These are phyloP conservation scores for Eristalis intricaria DNA, from an alignment of 2,888 invertebrate species.

Conservation along the genomic window DNA sequence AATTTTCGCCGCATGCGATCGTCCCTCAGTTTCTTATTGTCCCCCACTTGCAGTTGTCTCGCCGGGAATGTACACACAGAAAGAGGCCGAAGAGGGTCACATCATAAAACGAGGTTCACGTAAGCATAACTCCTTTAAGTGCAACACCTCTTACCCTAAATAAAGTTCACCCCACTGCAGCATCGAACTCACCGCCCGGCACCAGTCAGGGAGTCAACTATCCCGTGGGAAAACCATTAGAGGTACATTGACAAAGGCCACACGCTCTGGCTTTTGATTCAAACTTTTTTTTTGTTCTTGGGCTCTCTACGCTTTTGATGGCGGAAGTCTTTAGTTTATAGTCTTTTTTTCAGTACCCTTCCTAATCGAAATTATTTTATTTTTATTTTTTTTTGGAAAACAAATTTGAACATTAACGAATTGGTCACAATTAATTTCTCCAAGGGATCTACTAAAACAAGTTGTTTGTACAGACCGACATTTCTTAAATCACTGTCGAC, in stretches of 20 bases:
- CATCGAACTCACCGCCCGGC: constrained; percentile 29
- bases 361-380: constrained; percentile 62
- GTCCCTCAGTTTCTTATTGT: background rate
- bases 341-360: constrained; percentile 27
- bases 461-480: constrained; percentile 79
- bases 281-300: background rate
- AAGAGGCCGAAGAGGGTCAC: constrained; percentile 85
- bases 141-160: background rate
- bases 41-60: constrained; percentile 69
- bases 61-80: constrained; percentile 78
- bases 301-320: constrained; percentile 41
- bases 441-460: constrained; percentile 76
- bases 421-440: constrained; percentile 71
- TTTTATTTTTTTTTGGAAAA: constrained; percentile 7
- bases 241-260: constrained; percentile 83
- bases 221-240: constrained; percentile 90
- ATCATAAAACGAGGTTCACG: constrained; percentile 77
- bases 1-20: too few relatives aligned
- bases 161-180: background rate
- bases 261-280: background rate
- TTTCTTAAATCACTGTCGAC: constrained; percentile 80
- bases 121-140: constrained; percentile 56
- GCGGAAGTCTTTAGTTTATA: constrained; percentile 8
- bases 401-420: constrained; percentile 53
- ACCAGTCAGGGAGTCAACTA: constrained; percentile 83